These are phyloP conservation scores for Colossoma macropomum DNA, from an alignment of 2,113 vertebrate species.

Conservation along the genomic window DNA sequence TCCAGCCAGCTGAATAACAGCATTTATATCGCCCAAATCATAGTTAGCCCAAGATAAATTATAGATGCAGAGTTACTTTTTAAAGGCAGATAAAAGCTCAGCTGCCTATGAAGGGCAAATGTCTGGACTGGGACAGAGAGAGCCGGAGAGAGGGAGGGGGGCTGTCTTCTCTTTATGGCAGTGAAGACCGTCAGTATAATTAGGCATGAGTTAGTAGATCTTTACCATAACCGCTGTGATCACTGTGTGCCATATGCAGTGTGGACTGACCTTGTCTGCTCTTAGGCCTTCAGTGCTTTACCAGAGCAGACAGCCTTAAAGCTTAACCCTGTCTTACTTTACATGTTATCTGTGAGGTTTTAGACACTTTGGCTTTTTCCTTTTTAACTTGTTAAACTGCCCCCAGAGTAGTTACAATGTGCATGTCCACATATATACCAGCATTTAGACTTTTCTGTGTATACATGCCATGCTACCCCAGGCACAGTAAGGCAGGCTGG, in stretches of 20 bases:
- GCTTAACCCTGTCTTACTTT: background rate
- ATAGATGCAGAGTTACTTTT: conserved; percentile 51
- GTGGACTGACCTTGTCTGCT: conserved; percentile 41
- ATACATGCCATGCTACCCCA: too few species aligned
- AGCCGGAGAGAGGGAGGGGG: background rate
- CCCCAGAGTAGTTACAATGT: too few species aligned
- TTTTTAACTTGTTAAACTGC: too few species aligned
- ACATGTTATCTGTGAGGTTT: too few species aligned
- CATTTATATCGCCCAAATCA: conserved; percentile 54
- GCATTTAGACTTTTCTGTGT: too few species aligned
- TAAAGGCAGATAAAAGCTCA: conserved; percentile 52
- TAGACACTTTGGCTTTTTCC: too few species aligned
- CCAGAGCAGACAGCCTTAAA: background rate
- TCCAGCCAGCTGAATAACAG: conserved; percentile 54
- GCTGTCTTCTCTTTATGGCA: conserved; percentile 2
- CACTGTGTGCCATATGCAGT: background rate
- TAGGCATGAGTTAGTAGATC: conserved; percentile 32
- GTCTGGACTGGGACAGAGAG: background rate
- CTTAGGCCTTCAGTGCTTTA: background rate
- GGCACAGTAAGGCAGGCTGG: too few species aligned
- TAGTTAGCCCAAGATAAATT: conserved; percentile 57
- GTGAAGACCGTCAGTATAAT: conserved; percentile 32
- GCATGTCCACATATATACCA: too few species aligned
- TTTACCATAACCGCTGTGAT: conserved; percentile 29
- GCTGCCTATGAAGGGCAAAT: conserved; percentile 56